phyloP scores from a whole-genome alignment of 2,888 invertebrate species.

The Antheraea yamamai region DNA sequence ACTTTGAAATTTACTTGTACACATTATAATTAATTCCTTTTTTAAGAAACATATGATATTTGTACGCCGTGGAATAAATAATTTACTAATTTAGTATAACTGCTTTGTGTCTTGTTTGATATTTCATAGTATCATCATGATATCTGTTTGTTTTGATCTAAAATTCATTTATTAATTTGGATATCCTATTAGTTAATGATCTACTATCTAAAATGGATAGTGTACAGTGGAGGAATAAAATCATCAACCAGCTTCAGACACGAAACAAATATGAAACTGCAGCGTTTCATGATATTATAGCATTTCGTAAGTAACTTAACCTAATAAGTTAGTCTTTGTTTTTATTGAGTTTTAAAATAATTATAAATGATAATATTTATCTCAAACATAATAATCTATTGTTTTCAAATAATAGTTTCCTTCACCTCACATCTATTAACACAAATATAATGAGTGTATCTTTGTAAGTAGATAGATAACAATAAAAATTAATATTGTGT shows the following conservation, averaged over 20 bases:
- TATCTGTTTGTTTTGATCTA: slow-evolving; percentile 71
- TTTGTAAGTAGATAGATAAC: slow-evolving; percentile 5
- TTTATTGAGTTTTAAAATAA: slow-evolving; percentile 41
- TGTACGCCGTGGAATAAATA: slow-evolving; percentile 3
- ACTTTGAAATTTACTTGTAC: slow-evolving; percentile 4
- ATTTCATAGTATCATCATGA: slow-evolving; percentile 46
- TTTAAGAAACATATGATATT: background rate
- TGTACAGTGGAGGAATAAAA: slow-evolving; percentile 85
- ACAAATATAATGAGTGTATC: slow-evolving; percentile 16
- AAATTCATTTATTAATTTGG: slow-evolving; percentile 40
- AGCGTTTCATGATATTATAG: slow-evolving; percentile 90
- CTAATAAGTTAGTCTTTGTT: slow-evolving; percentile 44
- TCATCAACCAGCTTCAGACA: slow-evolving; percentile 86
- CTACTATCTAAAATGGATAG: slow-evolving; percentile 66
- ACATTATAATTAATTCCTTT: slow-evolving; percentile 3
- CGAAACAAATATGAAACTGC: slow-evolving; percentile 89
- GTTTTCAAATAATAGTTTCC: slow-evolving; percentile 30
- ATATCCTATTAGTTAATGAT: slow-evolving; percentile 42
- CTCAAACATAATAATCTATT: slow-evolving; percentile 38
- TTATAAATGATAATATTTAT: slow-evolving; percentile 36
- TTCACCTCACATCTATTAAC: slow-evolving; percentile 30
- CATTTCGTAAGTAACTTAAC: slow-evolving; percentile 88
- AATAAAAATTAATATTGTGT: slow-evolving; percentile 10
- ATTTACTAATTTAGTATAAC: background rate
- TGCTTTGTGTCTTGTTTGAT: background rate